Conservation (phyloP, 2,888 invertebrate genomes). For the Chrysodeixis includens region DNA sequence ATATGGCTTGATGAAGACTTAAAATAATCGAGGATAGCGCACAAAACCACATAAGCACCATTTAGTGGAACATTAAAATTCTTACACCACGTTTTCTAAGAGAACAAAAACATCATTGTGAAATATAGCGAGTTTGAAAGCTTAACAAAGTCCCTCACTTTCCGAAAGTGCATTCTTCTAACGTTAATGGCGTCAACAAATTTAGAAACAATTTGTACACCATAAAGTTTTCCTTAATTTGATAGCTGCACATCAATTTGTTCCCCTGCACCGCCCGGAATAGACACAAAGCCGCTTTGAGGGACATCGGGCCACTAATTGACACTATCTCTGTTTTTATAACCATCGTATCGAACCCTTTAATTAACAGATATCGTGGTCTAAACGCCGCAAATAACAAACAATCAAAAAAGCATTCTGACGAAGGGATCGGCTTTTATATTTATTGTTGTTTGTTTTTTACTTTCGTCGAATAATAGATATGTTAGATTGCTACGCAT, state of each 20-base stretch:
- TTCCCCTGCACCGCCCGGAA: slow-evolving; percentile 63
- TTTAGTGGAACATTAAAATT: slow-evolving; percentile 11
- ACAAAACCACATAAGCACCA: background rate
- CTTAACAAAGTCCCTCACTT: slow-evolving; percentile 11
- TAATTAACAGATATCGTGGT: slow-evolving; percentile 79
- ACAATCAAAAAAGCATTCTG: slow-evolving; percentile 72
- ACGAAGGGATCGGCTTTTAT: slow-evolving; percentile 59
- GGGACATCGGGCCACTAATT: slow-evolving; percentile 71
- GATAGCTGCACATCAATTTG: slow-evolving; percentile 74
- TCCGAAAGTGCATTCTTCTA: slow-evolving; percentile 39
- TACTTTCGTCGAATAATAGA: background rate
- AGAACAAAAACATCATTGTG: slow-evolving; percentile 23
- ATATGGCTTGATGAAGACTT: background rate
- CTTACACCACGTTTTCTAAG: slow-evolving; percentile 12
- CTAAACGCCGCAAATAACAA: slow-evolving; percentile 66
- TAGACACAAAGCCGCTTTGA: slow-evolving; percentile 69
- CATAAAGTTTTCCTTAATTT: slow-evolving; percentile 71
- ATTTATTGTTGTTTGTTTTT: slow-evolving; percentile 41
- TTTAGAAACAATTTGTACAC: slow-evolving; percentile 70
- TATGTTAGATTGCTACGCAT: background rate
- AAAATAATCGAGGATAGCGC: background rate
- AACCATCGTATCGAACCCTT: slow-evolving; percentile 74
- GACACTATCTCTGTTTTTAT: slow-evolving; percentile 79
- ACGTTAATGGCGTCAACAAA: slow-evolving; percentile 48
- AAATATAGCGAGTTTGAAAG: slow-evolving; percentile 20